Evolutionary conservation across 2,113 vertebrate species (phyloP), one percentile per base, ranked within the genome.

Genomic region (Tor tambroides): DNA sequence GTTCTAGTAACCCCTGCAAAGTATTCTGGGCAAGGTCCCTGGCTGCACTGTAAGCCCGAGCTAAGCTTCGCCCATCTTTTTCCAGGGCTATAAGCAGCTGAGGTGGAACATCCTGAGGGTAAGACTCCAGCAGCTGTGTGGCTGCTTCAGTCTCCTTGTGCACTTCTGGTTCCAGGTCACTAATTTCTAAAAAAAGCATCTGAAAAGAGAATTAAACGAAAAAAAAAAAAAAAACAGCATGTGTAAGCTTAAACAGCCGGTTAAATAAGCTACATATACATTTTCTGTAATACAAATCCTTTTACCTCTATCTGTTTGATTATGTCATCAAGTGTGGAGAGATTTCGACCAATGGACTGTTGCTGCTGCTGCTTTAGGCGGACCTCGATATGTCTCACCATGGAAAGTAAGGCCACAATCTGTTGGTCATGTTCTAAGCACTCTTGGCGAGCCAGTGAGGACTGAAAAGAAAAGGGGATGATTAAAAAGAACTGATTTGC

Each of bases 381-480:
- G 91, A 99, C 96, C 92, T 99, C 97, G 0, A 96, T 93, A 23
- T 97, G 96, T 80, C 97, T 93, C 41, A 99, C 95, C 91, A 96
- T 94, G 87, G 98, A 99, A 8, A 97, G 94, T 84, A 97, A 95
- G 0, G 96, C 96, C 0, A 99, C 87, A 30, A 98, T 91, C 79
- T 93, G 95, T 91, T 99, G 97, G 69, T 98, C 97, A 0, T 95
- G 95, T 87, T 98, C 96, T 89, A 99, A 93, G 76, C 96, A 99
- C 90, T 96, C 94, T 87, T 95, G 96, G 78, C 97, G 97, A 88
- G 91, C 93, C 83, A 95, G 91, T 2, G 96, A 93, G 23, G 96
- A 94, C 97, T 98, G 78, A 28, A 28, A 30, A 15, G 14, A 21
- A 56, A 69, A 30, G 17, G 8, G 17, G 67, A 80, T 10, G 21